These are phyloP conservation scores for Schizopygopsis pylzovi DNA, from an alignment of 2,797 vertebrate genomes.

Conservation along the genomic window DNA sequence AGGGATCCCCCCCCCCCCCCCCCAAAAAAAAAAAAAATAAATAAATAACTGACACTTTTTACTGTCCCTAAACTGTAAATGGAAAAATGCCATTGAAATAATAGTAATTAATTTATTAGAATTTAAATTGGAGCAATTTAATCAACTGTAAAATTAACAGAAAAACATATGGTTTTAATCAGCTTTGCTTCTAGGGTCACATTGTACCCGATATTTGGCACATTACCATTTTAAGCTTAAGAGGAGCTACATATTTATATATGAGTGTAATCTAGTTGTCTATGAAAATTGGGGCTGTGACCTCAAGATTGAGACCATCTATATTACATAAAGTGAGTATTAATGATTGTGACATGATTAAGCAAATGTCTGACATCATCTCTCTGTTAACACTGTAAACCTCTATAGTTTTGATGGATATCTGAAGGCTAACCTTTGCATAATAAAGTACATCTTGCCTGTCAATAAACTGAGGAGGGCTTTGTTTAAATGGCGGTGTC, in stretches of 20 bases:
- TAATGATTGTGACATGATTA: constrained; percentile 30
- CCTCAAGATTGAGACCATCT: constrained; percentile 1
- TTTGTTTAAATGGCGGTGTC: constrained; percentile 62
- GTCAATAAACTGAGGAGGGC: constrained; percentile 27
- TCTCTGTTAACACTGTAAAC: constrained; percentile 20
- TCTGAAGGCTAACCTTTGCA: constrained; percentile 60
- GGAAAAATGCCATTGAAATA: neutral
- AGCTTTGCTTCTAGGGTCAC: neutral
- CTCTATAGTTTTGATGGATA: constrained; percentile 65
- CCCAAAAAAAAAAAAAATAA: no score
- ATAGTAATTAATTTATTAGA: neutral
- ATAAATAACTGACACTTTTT: no score
- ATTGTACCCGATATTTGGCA: neutral
- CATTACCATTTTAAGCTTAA: neutral
- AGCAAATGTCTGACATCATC: constrained; percentile 37
- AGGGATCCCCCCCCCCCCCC: no score
- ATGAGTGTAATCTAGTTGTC: neutral
- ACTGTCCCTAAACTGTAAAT: neutral
- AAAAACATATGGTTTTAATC: neutral
- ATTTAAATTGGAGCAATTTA: neutral
- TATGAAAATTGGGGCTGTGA: neutral
- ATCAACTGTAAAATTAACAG: neutral
- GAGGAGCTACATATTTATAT: neutral
- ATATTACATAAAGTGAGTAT: constrained; percentile 40
- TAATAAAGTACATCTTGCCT: constrained; percentile 27